phyloP scores from a whole-genome alignment of 2,797 vertebrate species.

The Danio albolineatus region DNA sequence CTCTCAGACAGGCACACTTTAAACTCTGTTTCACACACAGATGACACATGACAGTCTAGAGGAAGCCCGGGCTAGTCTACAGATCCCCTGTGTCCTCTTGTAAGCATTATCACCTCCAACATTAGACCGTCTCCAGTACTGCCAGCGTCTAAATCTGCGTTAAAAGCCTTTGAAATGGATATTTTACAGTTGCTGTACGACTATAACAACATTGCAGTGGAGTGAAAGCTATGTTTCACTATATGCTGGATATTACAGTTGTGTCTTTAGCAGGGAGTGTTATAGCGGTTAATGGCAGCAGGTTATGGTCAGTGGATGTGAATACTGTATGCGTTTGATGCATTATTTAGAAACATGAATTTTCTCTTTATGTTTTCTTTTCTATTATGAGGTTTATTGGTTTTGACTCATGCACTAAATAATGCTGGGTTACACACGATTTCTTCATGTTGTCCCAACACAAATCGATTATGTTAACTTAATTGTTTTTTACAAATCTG shows the following conservation, averaged over 20 bases:
- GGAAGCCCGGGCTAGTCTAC: background rate
- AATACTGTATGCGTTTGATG: slow-evolving; percentile 14
- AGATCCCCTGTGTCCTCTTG: slow-evolving; percentile 30
- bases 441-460: too few relatives aligned
- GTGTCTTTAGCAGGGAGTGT: slow-evolving; percentile 47
- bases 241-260: slow-evolving; percentile 49
- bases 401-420: background rate
- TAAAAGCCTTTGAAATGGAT: slow-evolving; percentile 43
- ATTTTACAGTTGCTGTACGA: slow-evolving; percentile 6
- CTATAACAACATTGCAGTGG: slow-evolving; percentile 18
- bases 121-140: slow-evolving; percentile 21
- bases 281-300: slow-evolving; percentile 35
- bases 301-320: slow-evolving; percentile 36
- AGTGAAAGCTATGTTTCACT: slow-evolving; percentile 32
- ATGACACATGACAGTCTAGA: slow-evolving; percentile 33
- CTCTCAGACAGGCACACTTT: slow-evolving; percentile 22
- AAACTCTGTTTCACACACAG: slow-evolving; percentile 29
- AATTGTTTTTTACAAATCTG: too few relatives aligned
- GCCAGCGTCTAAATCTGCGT: slow-evolving; percentile 31
- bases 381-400: background rate
- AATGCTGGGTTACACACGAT: too few relatives aligned
- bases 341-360: slow-evolving; percentile 21
- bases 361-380: background rate
- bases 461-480: too few relatives aligned
- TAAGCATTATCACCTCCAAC: slow-evolving; percentile 37